Percentiles rank a stretch among this genome's conserved stretches.
These are phyloP conservation scores for Montifringilla adamsi DNA, from an alignment of 2,113 vertebrate species.

Conservation along the genomic window DNA sequence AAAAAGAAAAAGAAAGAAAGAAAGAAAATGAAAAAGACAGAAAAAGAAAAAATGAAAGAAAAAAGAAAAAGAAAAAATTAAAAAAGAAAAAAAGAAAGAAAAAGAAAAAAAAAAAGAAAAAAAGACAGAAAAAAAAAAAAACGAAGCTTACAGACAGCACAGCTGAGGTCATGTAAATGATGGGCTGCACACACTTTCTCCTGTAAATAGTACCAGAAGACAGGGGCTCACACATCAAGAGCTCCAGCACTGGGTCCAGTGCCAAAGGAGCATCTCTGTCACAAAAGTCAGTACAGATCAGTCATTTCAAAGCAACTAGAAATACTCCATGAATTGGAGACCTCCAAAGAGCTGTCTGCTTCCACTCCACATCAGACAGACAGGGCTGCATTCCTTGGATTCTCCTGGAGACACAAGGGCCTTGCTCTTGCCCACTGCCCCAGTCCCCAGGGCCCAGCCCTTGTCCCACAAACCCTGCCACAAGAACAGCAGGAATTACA, in stretches of 20 bases:
- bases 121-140: too few relatives aligned
- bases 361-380: neutral
- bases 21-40: rapidly evolving
- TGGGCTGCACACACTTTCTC: neutral
- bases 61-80: rapidly evolving
- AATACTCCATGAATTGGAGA: neutral
- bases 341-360: neutral
- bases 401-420: neutral
- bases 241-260: neutral
- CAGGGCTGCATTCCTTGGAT: neutral
- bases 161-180: neutral
- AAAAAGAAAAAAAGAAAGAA: rapidly evolving
- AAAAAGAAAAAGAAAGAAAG: too few relatives aligned
- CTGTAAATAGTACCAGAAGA: neutral
- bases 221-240: neutral
- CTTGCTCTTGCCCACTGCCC: neutral
- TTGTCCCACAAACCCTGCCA: neutral
- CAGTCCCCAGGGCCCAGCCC: neutral
- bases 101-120: rapidly evolving
- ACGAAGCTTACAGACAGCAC: neutral
- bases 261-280: neutral
- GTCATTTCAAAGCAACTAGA: neutral
- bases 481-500: neutral
- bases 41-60: rapidly evolving
- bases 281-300: neutral